These are phyloP conservation scores for Ethmia dodecea DNA, from an alignment of 2,888 invertebrate genomes.

Conservation along the genomic window DNA sequence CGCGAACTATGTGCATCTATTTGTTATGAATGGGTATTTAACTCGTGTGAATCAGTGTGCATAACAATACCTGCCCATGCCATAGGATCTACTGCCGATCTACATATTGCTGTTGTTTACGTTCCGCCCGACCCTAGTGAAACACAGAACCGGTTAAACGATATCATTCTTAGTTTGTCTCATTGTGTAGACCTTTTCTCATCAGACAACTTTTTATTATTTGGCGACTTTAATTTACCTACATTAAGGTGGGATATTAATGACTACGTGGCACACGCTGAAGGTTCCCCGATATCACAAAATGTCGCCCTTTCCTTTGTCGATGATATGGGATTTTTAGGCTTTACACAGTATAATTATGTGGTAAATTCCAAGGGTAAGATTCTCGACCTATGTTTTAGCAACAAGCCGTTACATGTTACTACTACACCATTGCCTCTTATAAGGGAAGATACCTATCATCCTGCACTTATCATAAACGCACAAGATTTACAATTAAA, in stretches of 20 bases:
- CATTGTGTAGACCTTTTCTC: not conserved
- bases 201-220: not conserved
- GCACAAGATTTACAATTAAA: not conserved
- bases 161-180: not conserved
- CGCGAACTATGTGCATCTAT: no score
- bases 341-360: not conserved
- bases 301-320: not conserved
- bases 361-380: not conserved
- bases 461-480: not conserved
- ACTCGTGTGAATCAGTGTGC: no score
- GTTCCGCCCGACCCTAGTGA: no score
- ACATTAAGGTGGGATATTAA: not conserved
- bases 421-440: not conserved
- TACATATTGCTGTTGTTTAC: no score
- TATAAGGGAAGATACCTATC: not conserved
- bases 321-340: not conserved
- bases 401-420: not conserved
- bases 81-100: no score
- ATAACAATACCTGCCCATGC: no score
- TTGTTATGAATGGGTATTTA: no score
- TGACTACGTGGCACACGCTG: not conserved
- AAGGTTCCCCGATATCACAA: not conserved
- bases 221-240: no score
- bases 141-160: not conserved
- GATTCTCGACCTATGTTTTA: not conserved